Conservation (phyloP, 2,113 vertebrate genomes). For the Arizona elegans region DNA sequence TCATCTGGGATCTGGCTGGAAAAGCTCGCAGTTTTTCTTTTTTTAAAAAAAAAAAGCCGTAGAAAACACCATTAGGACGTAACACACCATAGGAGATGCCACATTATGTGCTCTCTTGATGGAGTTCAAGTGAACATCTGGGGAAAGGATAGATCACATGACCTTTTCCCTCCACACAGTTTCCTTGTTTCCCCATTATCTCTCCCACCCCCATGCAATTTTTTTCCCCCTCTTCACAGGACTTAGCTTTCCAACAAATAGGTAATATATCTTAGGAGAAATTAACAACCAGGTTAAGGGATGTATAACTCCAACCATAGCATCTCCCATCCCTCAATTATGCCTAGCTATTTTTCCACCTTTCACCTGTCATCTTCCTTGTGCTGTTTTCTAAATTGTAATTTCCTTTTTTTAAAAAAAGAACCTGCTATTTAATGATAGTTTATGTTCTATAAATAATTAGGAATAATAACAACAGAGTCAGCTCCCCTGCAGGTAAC, state of each 20-base stretch:
- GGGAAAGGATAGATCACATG: background rate
- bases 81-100: background rate
- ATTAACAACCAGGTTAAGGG: background rate
- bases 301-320: background rate
- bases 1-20: constrained; percentile 41
- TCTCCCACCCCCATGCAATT: background rate
- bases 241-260: background rate
- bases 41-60: background rate
- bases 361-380: background rate
- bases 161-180: background rate
- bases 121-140: constrained; percentile 35
- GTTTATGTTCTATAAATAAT: background rate
- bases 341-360: background rate
- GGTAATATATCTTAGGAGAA: background rate
- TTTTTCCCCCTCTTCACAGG: background rate
- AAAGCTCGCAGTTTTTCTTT: constrained; percentile 10
- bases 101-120: background rate
- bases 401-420: background rate
- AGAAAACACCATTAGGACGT: background rate
- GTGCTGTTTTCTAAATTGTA: background rate
- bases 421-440: background rate
- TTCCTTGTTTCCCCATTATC: background rate
- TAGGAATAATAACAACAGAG: background rate
- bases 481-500: background rate
- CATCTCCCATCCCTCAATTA: background rate